Evolutionary conservation across 2,888 invertebrate species (phyloP), one percentile per base, ranked within the genome.

Genomic region (Andrena bicolor): DNA sequence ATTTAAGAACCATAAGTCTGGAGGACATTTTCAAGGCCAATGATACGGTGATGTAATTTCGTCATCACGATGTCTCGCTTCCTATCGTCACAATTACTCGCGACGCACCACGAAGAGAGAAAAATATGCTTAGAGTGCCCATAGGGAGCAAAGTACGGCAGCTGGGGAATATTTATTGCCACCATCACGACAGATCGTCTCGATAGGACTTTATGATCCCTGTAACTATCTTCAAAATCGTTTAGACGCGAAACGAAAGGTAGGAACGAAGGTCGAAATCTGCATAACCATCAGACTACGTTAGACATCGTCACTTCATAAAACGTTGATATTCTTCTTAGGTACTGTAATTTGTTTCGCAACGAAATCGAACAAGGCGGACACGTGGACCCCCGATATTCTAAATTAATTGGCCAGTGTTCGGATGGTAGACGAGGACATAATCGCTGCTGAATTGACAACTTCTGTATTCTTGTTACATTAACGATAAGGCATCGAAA

Each of bases 241-340:
- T n/a, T 35, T 20, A 48, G 16, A 28, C 63, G 69, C 16, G 20
- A 76, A 32, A 75, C 26, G 48, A 78, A 63, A 78, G 49, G 63
- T 51, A 58, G 56, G 32, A 71, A 61, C 56, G 74, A 83, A 86
- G 83, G 83, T 64, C 79, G 65, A 74, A 71, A 81, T 82, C 75
- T 69, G 41, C 77, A 82, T 84, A 84, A 66, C 41, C 32, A 10
- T 16, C 51, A 58, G 8, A 16, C 32, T 16, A 35, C 60, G 30
- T 61, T 75, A 64, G 63, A 56, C 10, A 28, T 66, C 61, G 32
- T 58, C 74, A 53, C 63, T 58, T 74, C 23, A 66, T 78, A 76
- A 84, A 73, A 63, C 61, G 48, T 58, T 70, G 30, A 69, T 66
- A 65, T 66, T 26, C 53, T 48, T 41, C 41, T 63, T 35, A n/a